Percentiles rank a stretch among this genome's conserved stretches.
Conservation (phyloP, 2,888 invertebrate species). For the Pyralis farinalis region DNA sequence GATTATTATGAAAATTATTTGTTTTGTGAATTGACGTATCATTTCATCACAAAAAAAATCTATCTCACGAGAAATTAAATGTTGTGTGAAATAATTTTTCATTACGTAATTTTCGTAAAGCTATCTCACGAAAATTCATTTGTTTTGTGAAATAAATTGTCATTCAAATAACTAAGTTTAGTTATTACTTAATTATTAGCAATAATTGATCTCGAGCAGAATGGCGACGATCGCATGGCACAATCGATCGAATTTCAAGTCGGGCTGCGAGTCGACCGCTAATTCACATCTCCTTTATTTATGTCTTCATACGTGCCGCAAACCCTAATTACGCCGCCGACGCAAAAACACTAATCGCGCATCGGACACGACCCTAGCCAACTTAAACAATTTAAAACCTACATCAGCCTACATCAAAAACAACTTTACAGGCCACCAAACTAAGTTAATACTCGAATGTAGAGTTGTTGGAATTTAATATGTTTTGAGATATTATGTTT, state of each 20-base stretch:
- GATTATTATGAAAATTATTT: no score
- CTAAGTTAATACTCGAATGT: constrained; percentile 12
- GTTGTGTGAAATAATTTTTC: no score
- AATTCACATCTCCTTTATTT: constrained; percentile 73
- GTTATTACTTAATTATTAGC: constrained; percentile 7
- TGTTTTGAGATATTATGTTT: constrained; percentile 15
- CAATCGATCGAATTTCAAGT: constrained; percentile 67
- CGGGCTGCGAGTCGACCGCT: constrained; percentile 48
- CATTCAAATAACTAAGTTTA: neutral
- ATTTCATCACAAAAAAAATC: no score
- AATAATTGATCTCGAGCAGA: constrained; percentile 4
- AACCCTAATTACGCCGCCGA: constrained; percentile 72
- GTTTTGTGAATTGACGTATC: no score
- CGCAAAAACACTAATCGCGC: constrained; percentile 78
- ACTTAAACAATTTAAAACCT: constrained; percentile 22
- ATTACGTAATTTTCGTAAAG: no score
- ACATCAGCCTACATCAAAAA: constrained; percentile 11
- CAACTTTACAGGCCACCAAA: neutral
- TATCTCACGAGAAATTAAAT: no score
- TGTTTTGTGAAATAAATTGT: neutral
- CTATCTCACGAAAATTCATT: no score
- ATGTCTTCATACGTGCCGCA: constrained; percentile 78
- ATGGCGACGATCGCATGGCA: constrained; percentile 26
- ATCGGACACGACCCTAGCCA: constrained; percentile 42
- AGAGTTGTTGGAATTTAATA: constrained; percentile 5